A percentile compares a stretch with the other conserved stretches of the same genome.
Evolutionary conservation across 2,113 vertebrate species (phyloP).

Genomic region (Anarrhichthys ocellatus): DNA sequence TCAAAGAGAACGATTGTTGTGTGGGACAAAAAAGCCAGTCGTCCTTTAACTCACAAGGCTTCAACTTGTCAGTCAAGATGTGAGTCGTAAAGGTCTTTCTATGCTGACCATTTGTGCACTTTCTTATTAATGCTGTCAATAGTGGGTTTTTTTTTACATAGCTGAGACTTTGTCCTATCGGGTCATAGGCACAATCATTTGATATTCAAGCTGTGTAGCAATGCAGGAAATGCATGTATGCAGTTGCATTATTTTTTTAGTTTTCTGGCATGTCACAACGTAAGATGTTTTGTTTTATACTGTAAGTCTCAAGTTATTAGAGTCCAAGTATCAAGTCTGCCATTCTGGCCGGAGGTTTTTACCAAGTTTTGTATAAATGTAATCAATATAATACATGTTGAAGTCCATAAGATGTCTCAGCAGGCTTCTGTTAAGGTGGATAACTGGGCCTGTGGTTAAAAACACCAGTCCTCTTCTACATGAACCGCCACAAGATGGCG

Average conservation of each 20-base stretch:
- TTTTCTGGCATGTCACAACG: neutral
- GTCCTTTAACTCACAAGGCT: neutral
- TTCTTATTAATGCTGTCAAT: neutral
- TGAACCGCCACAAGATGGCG: conserved; percentile 16
- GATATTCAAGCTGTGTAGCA: neutral
- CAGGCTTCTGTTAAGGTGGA: neutral
- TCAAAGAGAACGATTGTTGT: neutral
- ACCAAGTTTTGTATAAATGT: neutral
- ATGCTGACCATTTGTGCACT: neutral
- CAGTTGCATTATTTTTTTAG: neutral
- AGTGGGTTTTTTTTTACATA: neutral
- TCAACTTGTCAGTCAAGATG: neutral
- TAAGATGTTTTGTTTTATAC: neutral
- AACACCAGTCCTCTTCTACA: neutral
- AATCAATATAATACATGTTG: neutral
- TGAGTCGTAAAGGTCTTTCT: neutral
- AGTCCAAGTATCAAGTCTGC: neutral
- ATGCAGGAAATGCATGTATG: neutral
- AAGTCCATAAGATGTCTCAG: neutral
- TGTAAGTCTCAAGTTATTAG: neutral
- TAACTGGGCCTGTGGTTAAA: neutral
- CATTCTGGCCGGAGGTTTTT: neutral
- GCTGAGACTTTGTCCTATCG: neutral
- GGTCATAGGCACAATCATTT: neutral
- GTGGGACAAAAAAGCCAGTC: neutral